Evolutionary conservation across 2,113 vertebrate species (phyloP), one percentile per base, ranked within the genome.

Genomic region (Rhinolophus sinicus): DNA sequence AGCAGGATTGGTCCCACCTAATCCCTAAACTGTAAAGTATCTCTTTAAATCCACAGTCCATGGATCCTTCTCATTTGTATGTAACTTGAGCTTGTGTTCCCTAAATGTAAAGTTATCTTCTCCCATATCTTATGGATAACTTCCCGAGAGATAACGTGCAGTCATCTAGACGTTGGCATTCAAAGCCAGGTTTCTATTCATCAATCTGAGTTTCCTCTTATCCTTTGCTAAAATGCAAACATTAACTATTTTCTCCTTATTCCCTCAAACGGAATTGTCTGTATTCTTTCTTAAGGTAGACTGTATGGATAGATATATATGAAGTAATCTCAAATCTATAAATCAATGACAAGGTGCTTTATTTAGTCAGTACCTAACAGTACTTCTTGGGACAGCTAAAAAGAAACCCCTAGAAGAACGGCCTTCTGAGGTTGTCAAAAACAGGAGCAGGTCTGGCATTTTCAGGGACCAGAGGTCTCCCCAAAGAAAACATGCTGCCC

Each of bases 21-120:
- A 8, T 30, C 8, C 56, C 76, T 15, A 13, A 1, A 11, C 7
- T 16, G 0, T 6, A 4, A 2, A 58, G 22, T 1, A 16, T 24
- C 4, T 52, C 83, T 28, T 0, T 40, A 58, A 40, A 72, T 56
- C 38, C 33, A 16, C 5, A 9, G 33, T 8, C 2, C 3, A 5
- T 6, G 7, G 28, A 11, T 10, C 38, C 6, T 4, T n/a, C 40
- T 91, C 16, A 0, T 10, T 0, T 5, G 18, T 6, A 26, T 40
- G 40, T 16, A 19, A 6, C 33, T 73, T n/a, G 78, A 67, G 18
- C 2, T 19, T 7, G 9, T 64, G 12, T 62, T 38, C 5, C 10
- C 35, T 8, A 1, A 15, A 11, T 35, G 6, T 22, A 44, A 72
- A 38, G 18, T 19, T 14, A 24, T n/a, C 50, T 75, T 65, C 64